Percentiles rank a stretch among this genome's conserved stretches.
Conservation (phyloP, 2,113 vertebrate genomes). For the Dasyornis broadbenti region DNA sequence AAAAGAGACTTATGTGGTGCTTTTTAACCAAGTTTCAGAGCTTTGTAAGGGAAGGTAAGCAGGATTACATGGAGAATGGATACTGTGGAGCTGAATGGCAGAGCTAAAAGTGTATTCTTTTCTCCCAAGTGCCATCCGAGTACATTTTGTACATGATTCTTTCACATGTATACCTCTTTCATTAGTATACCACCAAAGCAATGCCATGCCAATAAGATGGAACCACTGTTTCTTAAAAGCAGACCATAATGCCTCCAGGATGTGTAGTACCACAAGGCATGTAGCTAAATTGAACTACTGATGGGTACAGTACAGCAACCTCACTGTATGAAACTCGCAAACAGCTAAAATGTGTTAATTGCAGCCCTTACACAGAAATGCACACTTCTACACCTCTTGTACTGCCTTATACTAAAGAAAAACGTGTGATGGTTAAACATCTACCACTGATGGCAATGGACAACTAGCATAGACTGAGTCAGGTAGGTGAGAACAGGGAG, state of each 20-base stretch:
- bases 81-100: background rate
- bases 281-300: background rate
- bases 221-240: background rate
- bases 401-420: background rate
- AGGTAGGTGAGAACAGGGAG: background rate
- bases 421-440: background rate
- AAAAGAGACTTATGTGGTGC: background rate
- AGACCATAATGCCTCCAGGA: background rate
- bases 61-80: background rate
- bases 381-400: background rate
- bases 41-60: background rate
- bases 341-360: background rate
- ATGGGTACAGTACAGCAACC: background rate
- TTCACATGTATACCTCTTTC: background rate
- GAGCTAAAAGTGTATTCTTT: background rate
- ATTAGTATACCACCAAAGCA: background rate
- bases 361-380: background rate
- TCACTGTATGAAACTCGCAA: background rate
- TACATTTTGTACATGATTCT: background rate
- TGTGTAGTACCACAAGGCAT: background rate
- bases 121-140: background rate
- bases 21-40: background rate
- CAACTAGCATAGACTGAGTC: background rate
- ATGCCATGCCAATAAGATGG: background rate
- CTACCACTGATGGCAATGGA: background rate